A percentile compares a stretch with the other conserved stretches of the same genome.
phyloP scores from a whole-genome alignment of 2,113 vertebrate species.

The Myotis brandtii region DNA sequence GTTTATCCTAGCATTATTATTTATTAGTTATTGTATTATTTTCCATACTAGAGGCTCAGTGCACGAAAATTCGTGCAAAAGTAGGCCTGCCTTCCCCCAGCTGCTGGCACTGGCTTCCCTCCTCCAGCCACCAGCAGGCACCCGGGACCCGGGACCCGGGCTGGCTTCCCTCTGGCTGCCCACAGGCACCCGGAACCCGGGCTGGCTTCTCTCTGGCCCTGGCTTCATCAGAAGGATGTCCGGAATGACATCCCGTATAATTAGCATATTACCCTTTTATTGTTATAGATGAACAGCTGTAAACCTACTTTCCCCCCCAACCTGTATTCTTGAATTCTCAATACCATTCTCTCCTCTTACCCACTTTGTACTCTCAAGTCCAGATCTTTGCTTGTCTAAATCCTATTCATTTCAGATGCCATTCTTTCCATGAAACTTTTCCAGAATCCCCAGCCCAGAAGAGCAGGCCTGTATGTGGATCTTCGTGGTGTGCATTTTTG shows the following conservation, averaged over 20 bases:
- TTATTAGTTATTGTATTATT: background rate
- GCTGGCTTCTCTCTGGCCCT: too few relatives aligned
- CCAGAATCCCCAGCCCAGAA: background rate
- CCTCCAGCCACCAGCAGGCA: too few relatives aligned
- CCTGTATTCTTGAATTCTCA: background rate
- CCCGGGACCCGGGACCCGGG: too few relatives aligned
- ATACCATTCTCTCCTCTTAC: background rate
- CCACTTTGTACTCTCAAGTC: background rate
- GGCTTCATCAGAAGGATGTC: too few relatives aligned
- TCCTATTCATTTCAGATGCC: background rate
- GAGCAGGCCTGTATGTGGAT: background rate
- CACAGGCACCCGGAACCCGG: too few relatives aligned
- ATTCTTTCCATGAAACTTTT: background rate
- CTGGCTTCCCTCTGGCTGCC: too few relatives aligned
- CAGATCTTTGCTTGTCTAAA: background rate
- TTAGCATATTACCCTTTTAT: too few relatives aligned
- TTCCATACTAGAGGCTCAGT: background rate
- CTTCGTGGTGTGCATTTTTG: background rate
- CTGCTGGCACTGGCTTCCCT: too few relatives aligned
- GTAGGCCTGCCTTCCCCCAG: too few relatives aligned
- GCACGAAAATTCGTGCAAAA: too few relatives aligned
- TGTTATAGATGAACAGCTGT: background rate
- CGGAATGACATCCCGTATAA: too few relatives aligned
- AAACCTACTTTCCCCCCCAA: background rate
- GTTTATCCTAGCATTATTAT: background rate